phyloP scores from a whole-genome alignment of 2,888 invertebrate species.

The Caenorhabditis sp. region DNA sequence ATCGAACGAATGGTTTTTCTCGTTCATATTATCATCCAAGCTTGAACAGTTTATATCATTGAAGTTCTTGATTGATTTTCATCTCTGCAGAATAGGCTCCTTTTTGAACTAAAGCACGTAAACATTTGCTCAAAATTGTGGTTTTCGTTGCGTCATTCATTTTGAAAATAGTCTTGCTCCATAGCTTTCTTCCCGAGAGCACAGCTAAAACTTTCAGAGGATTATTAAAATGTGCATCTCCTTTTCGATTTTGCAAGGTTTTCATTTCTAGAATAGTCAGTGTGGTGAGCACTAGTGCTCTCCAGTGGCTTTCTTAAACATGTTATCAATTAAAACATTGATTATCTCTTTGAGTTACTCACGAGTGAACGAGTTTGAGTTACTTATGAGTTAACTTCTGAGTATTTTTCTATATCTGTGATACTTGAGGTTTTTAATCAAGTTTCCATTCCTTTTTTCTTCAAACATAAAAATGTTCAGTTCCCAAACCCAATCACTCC shows the following conservation, averaged over 20 bases:
- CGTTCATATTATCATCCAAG: too few species aligned
- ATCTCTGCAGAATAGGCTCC: too few species aligned
- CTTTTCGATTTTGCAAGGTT: not conserved
- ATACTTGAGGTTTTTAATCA: conserved; percentile 6
- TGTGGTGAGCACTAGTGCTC: not conserved
- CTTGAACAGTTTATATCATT: too few species aligned
- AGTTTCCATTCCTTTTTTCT: not conserved
- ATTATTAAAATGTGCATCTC: conserved; percentile 8
- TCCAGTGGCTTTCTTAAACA: too few species aligned
- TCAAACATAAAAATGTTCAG: not conserved
- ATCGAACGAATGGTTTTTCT: too few species aligned
- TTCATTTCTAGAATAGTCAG: not conserved
- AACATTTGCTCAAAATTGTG: not conserved
- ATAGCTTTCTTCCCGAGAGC: not conserved
- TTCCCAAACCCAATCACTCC: not conserved
- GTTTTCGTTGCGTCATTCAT: conserved; percentile 2
- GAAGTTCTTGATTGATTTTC: too few species aligned
- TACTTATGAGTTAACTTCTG: too few species aligned
- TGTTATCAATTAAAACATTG: too few species aligned
- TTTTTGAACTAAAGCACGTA: not conserved
- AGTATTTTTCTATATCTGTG: too few species aligned
- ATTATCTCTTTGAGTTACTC: too few species aligned
- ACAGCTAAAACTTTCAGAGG: not conserved
- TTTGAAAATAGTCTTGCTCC: not conserved
- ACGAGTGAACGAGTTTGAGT: too few species aligned